These are phyloP conservation scores for Rynchops niger DNA, from an alignment of 2,113 vertebrate species.

Conservation along the genomic window DNA sequence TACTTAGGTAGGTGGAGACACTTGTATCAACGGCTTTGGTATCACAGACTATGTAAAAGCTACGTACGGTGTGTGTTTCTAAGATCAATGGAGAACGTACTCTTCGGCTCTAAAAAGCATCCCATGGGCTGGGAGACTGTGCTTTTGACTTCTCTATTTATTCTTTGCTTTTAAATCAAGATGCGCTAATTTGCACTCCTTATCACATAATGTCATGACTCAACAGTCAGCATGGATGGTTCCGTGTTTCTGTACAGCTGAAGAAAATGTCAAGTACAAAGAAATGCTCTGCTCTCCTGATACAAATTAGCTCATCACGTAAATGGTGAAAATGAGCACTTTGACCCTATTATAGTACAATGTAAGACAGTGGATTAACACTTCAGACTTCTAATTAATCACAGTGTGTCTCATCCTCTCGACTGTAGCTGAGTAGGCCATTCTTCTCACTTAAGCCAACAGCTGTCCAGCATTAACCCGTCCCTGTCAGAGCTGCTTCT, in stretches of 20 bases:
- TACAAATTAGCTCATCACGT: not conserved
- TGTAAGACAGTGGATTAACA: not conserved
- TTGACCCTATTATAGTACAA: not conserved
- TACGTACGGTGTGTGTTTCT: not conserved
- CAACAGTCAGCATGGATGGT: not conserved
- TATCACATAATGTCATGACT: not conserved
- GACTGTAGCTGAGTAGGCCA: not conserved
- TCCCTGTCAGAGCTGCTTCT: not conserved
- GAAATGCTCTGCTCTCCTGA: not conserved
- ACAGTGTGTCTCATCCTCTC: not conserved
- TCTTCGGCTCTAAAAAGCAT: not conserved
- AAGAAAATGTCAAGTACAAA: constrained; percentile 39
- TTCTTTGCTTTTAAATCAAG: not conserved
- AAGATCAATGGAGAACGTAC: not conserved
- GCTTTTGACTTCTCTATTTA: not conserved
- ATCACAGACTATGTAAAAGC: not conserved
- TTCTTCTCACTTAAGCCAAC: not conserved
- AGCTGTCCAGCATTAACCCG: not conserved
- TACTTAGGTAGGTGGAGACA: not conserved
- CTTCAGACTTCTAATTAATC: constrained; percentile 23
- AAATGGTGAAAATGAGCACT: not conserved
- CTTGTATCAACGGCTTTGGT: not conserved
- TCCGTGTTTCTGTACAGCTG: not conserved
- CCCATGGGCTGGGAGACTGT: not conserved
- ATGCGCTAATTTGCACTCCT: not conserved